phyloP scores from a whole-genome alignment of 2,888 invertebrate genomes.

The Drosophila anomelani region DNA sequence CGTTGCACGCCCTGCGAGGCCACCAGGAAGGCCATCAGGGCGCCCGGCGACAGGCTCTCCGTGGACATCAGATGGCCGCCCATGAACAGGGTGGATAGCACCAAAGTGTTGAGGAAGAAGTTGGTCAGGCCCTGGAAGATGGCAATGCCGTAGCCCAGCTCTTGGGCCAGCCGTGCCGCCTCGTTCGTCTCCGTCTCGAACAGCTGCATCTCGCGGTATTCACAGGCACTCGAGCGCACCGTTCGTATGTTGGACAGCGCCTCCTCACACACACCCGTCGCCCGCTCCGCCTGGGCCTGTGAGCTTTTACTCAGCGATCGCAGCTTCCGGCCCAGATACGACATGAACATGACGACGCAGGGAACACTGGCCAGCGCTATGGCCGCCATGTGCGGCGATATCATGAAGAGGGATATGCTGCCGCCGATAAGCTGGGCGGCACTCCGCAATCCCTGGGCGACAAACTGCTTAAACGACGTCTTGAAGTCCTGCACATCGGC shows the following conservation, averaged over 20 bases:
- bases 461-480: constrained; percentile 96
- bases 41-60: constrained; percentile 93
- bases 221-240: constrained; percentile 97
- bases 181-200: constrained; percentile 90
- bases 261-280: constrained; percentile 96
- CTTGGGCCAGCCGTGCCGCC: constrained; percentile 90
- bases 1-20: constrained; percentile 98
- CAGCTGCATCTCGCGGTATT: constrained; percentile 91
- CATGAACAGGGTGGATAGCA: constrained; percentile 94
- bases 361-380: constrained; percentile 94
- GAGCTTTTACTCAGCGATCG: constrained; percentile 91
- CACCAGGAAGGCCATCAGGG: constrained; percentile 97
- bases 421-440: constrained; percentile 90
- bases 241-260: constrained; percentile 97
- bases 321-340: constrained; percentile 91
- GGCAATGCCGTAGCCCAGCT: constrained; percentile 95
- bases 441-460: constrained; percentile 96
- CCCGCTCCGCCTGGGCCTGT: constrained; percentile 94
- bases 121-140: constrained; percentile 95
- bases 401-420: constrained; percentile 88
- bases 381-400: constrained; percentile 95
- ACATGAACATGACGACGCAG: constrained; percentile 93
- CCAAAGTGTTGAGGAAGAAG: constrained; percentile 91
- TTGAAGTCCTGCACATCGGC: constrained; percentile 98
- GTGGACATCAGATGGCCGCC: constrained; percentile 95